A percentile compares a stretch with the other conserved stretches of the same genome.
These are phyloP conservation scores for Premnoplex brunnescens DNA, from an alignment of 2,797 vertebrate species.

Conservation along the genomic window DNA sequence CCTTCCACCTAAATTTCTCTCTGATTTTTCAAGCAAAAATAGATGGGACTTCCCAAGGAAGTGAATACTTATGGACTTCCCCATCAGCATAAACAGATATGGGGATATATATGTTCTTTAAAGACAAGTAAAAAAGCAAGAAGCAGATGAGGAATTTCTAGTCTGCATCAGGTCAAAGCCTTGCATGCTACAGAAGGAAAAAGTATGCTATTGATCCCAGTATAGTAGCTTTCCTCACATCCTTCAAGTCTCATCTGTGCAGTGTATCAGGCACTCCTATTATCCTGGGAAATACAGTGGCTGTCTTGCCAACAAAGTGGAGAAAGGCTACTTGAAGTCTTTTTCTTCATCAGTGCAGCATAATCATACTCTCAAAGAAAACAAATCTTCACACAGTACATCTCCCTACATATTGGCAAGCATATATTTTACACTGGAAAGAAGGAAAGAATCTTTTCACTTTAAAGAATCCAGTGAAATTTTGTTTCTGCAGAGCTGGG, in stretches of 20 bases:
- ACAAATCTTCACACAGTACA: neutral
- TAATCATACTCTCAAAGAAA: neutral
- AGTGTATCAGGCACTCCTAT: conserved; percentile 26
- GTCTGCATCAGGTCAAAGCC: neutral
- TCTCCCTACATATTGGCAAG: neutral
- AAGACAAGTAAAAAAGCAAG: neutral
- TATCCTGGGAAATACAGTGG: conserved; percentile 22
- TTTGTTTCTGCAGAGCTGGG: neutral
- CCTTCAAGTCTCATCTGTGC: conserved; percentile 44
- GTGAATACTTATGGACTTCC: neutral
- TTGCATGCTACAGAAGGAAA: conserved; percentile 7
- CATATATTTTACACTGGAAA: neutral
- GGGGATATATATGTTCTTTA: neutral
- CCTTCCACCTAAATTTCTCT: neutral
- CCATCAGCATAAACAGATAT: neutral
- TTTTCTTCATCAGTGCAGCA: neutral
- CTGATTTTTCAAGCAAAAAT: neutral
- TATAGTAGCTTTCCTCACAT: conserved; percentile 44
- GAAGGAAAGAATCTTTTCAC: neutral
- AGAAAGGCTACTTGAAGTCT: conserved; percentile 66
- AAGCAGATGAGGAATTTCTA: neutral
- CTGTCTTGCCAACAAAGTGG: conserved; percentile 42
- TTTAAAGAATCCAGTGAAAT: neutral
- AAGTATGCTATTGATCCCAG: conserved; percentile 36
- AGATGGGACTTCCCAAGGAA: neutral